phyloP scores from a whole-genome alignment of 2,888 invertebrate genomes.

The Eristalinus sepulchralis region DNA sequence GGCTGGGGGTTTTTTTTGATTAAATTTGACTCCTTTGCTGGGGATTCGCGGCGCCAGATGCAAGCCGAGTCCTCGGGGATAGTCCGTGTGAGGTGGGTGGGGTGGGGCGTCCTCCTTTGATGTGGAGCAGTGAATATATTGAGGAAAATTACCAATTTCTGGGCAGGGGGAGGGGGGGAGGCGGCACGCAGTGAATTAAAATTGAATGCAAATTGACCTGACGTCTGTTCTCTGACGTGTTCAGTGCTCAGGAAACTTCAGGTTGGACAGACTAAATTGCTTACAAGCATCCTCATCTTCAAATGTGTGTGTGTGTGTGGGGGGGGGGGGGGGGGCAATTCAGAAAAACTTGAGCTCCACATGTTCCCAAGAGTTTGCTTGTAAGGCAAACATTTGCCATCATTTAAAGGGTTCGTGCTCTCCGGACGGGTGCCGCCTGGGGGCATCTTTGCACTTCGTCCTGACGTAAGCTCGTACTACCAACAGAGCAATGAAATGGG shows the following conservation, averaged over 20 bases:
- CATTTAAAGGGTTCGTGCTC: slow-evolving; percentile 46
- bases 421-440: slow-evolving; percentile 8
- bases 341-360: slow-evolving; percentile 58
- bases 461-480: slow-evolving; percentile 5
- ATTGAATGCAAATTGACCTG: neutral
- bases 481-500: slow-evolving; percentile 20
- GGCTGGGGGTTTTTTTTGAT: neutral
- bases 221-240: no score
- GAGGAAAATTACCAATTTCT: neutral
- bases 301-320: no score
- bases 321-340: no score
- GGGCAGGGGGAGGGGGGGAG: neutral
- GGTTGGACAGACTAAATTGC: neutral
- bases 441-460: slow-evolving; percentile 32
- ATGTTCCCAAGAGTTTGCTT: neutral
- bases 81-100: neutral
- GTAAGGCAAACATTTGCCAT: slow-evolving; percentile 26
- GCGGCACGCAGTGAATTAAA: neutral
- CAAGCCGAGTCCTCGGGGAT: neutral
- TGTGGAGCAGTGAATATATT: neutral
- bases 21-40: neutral
- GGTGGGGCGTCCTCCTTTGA: neutral
- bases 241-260: no score
- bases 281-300: neutral
- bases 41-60: neutral